Evolutionary conservation across 1,140 invertebrate genomes (phyloP).

Genomic region (Varroa destructor): DNA sequence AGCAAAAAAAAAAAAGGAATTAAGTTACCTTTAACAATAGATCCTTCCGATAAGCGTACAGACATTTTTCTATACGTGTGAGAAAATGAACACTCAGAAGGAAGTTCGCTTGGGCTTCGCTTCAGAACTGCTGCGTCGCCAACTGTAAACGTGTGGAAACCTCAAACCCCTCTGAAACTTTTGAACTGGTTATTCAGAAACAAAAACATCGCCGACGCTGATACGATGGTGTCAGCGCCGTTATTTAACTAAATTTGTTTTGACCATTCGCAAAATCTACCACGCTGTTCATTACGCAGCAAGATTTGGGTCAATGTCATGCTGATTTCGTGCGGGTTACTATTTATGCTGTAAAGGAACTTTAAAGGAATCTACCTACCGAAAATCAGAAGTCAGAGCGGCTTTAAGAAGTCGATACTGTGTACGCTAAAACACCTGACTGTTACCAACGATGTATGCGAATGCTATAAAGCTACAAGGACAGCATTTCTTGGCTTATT

Average conservation of each 20-base stretch:
- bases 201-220: too few relatives aligned
- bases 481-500: not conserved
- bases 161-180: too few relatives aligned
- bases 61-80: too few relatives aligned
- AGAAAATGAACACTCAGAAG: too few relatives aligned
- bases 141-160: too few relatives aligned
- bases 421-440: not conserved
- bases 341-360: not conserved
- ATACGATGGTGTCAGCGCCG: too few relatives aligned
- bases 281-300: not conserved
- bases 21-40: too few relatives aligned
- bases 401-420: conserved; percentile 13
- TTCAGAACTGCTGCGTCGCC: too few relatives aligned
- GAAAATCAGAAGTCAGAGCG: not conserved
- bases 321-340: conserved; percentile 1
- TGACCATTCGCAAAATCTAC: not conserved
- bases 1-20: too few relatives aligned
- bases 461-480: not conserved
- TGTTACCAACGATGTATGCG: not conserved
- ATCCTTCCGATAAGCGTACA: too few relatives aligned
- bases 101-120: too few relatives aligned
- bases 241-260: not conserved
- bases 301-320: not conserved
- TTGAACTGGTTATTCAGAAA: too few relatives aligned
- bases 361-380: not conserved